phyloP scores from a whole-genome alignment of 1,140 invertebrate genomes.

The Hormaphis cornu region DNA sequence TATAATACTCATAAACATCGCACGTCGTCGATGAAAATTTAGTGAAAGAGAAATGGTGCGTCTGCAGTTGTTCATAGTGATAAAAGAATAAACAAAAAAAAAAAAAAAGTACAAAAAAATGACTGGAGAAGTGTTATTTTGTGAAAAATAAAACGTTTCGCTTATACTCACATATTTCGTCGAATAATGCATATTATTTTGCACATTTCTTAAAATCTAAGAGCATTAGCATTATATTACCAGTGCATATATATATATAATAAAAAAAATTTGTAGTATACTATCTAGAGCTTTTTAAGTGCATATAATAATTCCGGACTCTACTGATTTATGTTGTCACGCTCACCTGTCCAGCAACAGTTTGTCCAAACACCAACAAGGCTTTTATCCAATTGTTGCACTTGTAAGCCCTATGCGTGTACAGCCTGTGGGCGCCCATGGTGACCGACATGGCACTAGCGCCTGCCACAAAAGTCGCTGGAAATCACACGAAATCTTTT shows the following conservation, averaged over 20 bases:
- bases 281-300: not conserved
- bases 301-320: no score
- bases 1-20: no score
- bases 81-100: no score
- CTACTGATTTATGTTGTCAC: not conserved
- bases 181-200: no score
- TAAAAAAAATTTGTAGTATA: not conserved
- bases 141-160: no score
- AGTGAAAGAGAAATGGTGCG: no score
- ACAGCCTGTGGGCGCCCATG: constrained; percentile 49
- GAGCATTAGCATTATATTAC: not conserved
- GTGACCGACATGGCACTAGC: constrained; percentile 37
- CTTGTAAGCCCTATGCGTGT: constrained; percentile 49
- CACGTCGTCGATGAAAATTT: no score
- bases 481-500: no score
- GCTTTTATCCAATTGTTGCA: constrained; percentile 43
- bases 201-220: not conserved
- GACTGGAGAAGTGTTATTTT: no score
- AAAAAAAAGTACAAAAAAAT: no score
- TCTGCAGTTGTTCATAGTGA: no score
- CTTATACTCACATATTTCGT: no score
- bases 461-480: not conserved
- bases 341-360: constrained; percentile 48
- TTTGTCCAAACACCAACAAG: constrained; percentile 45
- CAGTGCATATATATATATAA: not conserved